Evolutionary conservation across 1,140 invertebrate genomes (phyloP), one percentile per base, ranked within the genome.

Genomic region (Drosophila guanche): DNA sequence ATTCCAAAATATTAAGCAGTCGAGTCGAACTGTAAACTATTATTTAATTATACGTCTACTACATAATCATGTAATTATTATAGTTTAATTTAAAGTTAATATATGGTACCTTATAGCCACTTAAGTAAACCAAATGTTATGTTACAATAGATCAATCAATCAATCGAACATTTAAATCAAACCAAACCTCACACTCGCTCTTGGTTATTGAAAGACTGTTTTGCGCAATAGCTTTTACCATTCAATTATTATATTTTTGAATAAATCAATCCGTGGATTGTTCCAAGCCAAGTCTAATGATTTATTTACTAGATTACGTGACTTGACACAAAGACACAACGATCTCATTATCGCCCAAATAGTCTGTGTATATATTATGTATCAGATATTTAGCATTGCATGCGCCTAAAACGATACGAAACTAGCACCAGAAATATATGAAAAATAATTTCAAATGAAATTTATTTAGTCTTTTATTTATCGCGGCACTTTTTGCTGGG

Each of bases 161-260:
- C 48, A 51, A 72, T 50, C 29, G 3, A 33, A 3, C 29, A 27
- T 5, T 27, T 5, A 27, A 12, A 37, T 4, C 33, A 37, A 22
- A 14, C 58, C 47, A 71, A 73, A 83, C 79, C 78, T 81, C 78
- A 81, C 48, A 73, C 74, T 74, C 60, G 33, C 4, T 16, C 69
- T 58, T 48, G 80, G 81, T 86, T 74, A 86, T 74, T 57, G 54
- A 79, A 85, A 85, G 80, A 85, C 80, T 86, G 81, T 85, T 79
- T 67, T 47, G 27, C 41, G 33, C 12, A 48, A 56, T 65, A 29
- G 59, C 41, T 71, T 52, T 48, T 67, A 55, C 50, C 55, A 54
- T 47, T 67, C 16, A 20, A 56, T 52, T 65, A 51, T 58, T 60
- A 52, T 59, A 52, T 50, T 65, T 10, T 50, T 63, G 61, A 61